Percentiles rank a stretch among this genome's conserved stretches.
These are phyloP conservation scores for Dryococelus australis DNA, from an alignment of 2,888 invertebrate species.

Conservation along the genomic window DNA sequence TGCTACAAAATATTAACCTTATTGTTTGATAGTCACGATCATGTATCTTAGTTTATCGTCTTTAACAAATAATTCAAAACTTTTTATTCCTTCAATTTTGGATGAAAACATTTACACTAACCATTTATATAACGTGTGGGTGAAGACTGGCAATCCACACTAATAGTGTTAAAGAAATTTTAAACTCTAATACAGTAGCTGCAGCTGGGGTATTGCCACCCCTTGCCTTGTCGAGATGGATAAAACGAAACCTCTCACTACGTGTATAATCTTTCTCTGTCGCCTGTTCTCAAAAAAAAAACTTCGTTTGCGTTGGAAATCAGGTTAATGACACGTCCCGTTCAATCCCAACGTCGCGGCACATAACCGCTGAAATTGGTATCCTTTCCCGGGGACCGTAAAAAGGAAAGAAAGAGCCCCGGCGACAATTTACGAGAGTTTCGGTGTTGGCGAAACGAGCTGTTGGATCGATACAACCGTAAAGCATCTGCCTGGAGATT, in stretches of 20 bases:
- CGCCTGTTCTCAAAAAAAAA: neutral
- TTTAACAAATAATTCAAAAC: no score
- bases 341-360: neutral
- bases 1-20: no score
- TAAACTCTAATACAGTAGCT: no score
- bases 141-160: no score
- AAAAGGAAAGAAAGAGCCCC: slow-evolving; percentile 6
- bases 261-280: neutral
- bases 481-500: neutral
- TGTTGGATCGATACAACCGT: neutral
- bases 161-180: no score
- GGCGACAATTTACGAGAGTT: neutral
- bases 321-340: slow-evolving; percentile 1
- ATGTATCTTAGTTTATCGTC: no score
- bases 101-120: no score
- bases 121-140: no score
- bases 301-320: neutral
- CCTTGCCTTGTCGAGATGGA: no score
- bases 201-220: no score
- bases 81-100: no score
- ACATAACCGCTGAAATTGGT: neutral
- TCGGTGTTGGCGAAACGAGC: neutral
- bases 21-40: no score
- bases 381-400: neutral
- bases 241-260: neutral